Evolutionary conservation across 2,797 vertebrate species (phyloP).

Genomic region (Morelia viridis): DNA sequence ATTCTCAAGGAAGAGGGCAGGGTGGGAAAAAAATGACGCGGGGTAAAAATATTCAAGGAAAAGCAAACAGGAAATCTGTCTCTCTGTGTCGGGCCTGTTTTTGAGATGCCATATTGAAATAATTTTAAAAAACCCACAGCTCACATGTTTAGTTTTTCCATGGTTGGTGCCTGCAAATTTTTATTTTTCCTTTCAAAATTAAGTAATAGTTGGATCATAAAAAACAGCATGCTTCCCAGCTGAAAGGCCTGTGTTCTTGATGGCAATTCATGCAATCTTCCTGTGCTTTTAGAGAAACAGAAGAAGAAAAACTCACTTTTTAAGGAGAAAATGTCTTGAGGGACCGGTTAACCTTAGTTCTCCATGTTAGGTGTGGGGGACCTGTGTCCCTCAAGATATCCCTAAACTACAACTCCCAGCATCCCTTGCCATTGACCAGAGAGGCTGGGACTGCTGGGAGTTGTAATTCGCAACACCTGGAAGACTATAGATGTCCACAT

Average conservation of each 20-base stretch:
- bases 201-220: constrained; percentile 9
- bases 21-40: constrained; percentile 76
- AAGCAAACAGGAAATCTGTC: constrained; percentile 70
- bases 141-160: constrained; percentile 55
- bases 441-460: background rate
- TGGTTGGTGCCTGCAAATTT: constrained; percentile 36
- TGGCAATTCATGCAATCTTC: background rate
- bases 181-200: constrained; percentile 48
- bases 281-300: background rate
- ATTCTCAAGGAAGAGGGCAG: constrained; percentile 77
- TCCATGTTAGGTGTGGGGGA: too few relatives aligned
- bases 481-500: constrained; percentile 19
- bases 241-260: background rate
- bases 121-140: constrained; percentile 52
- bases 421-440: too few relatives aligned
- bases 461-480: background rate
- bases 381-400: background rate
- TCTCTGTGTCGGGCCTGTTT: constrained; percentile 64
- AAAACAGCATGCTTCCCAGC: background rate
- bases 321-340: background rate
- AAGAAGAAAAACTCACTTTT: background rate
- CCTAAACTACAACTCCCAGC: too few relatives aligned
- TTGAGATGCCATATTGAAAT: constrained; percentile 65
- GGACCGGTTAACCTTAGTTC: background rate
- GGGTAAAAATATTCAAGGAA: constrained; percentile 70